Conservation (phyloP, 1,140 invertebrate genomes). For the Kradibia gibbosae region DNA sequence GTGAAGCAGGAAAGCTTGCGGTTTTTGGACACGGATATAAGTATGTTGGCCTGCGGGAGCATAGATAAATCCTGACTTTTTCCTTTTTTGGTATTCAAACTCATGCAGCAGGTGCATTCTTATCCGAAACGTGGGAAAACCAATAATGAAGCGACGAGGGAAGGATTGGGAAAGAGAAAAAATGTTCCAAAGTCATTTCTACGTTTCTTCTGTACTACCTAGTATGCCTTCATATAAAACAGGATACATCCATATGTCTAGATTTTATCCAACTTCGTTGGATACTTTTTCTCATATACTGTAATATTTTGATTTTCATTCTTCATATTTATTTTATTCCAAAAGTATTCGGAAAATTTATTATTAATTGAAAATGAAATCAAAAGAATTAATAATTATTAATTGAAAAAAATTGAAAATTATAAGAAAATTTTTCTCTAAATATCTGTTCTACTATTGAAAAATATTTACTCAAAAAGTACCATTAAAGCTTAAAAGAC, state of each 20-base stretch:
- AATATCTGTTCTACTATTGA: too few species aligned
- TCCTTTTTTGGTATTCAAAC: background rate
- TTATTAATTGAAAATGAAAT: too few species aligned
- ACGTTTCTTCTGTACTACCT: background rate
- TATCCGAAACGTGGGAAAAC: constrained; percentile 1
- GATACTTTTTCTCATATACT: background rate
- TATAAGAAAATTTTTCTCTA: too few species aligned
- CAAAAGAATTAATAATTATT: too few species aligned
- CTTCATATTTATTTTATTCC: background rate
- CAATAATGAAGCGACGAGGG: constrained; percentile 28
- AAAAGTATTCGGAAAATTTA: too few species aligned
- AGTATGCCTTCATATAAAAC: background rate
- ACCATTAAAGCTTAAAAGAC: too few species aligned
- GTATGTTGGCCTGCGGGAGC: background rate
- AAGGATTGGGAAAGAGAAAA: background rate
- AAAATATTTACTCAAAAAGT: too few species aligned
- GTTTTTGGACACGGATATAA: background rate
- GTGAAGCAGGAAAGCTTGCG: background rate
- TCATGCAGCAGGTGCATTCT: background rate
- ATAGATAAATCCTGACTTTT: background rate
- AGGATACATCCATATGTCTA: background rate
- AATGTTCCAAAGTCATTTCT: constrained; percentile 17
- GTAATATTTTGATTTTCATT: background rate
- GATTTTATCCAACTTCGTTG: background rate
- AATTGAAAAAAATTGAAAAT: too few species aligned